A percentile compares a stretch with the other conserved stretches of the same genome.
These are phyloP conservation scores for Cyclura pinguis DNA, from an alignment of 2,797 vertebrate species.

Conservation along the genomic window DNA sequence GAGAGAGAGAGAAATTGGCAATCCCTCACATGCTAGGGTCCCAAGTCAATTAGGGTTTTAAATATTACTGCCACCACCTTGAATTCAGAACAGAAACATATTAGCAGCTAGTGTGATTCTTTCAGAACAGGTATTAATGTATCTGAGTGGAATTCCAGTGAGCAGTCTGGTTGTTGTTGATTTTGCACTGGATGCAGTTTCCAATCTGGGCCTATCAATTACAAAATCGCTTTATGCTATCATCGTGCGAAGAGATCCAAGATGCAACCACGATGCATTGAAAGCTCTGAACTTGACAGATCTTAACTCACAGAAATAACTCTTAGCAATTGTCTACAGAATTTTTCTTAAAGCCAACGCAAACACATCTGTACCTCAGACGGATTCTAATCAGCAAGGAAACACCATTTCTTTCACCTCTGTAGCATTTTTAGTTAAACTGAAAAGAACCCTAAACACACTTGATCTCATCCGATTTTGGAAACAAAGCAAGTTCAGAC, in stretches of 20 bases:
- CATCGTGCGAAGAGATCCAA: not conserved
- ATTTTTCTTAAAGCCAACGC: not conserved
- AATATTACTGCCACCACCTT: too few relatives aligned
- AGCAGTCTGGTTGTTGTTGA: too few relatives aligned
- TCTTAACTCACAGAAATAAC: not conserved
- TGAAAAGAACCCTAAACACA: not conserved
- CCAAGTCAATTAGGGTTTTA: too few relatives aligned
- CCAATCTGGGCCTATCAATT: not conserved
- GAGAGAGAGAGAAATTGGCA: too few relatives aligned
- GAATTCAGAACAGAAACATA: too few relatives aligned
- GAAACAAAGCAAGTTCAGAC: not conserved
- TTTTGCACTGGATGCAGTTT: too few relatives aligned
- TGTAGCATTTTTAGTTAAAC: too few relatives aligned
- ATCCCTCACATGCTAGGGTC: too few relatives aligned
- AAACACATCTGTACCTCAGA: not conserved
- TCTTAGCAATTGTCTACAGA: not conserved
- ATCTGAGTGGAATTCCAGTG: too few relatives aligned
- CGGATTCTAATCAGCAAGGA: not conserved
- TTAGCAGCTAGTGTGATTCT: too few relatives aligned
- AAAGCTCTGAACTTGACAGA: not conserved
- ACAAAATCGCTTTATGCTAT: not conserved
- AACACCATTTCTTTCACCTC: not conserved
- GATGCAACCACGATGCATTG: not conserved
- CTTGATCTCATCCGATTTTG: not conserved
- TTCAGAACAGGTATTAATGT: too few relatives aligned